These are phyloP conservation scores for Leptopilina syphax DNA, from an alignment of 2,888 invertebrate species.

Conservation along the genomic window DNA sequence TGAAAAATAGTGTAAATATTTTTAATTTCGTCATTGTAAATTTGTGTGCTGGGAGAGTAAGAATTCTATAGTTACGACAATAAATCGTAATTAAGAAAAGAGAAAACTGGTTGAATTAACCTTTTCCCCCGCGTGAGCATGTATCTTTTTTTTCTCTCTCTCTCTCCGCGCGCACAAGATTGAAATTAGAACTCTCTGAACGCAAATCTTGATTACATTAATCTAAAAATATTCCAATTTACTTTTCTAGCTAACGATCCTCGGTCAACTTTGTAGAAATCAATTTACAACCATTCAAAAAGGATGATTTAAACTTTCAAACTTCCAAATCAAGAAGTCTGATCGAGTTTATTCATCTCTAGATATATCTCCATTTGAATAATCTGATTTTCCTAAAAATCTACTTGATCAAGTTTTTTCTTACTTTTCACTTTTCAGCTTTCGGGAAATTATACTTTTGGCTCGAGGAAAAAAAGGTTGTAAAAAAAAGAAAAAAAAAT, in stretches of 20 bases:
- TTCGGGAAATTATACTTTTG: not conserved
- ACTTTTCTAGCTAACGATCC: not conserved
- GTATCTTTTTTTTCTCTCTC: too few species aligned
- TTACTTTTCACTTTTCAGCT: not conserved
- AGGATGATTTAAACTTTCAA: not conserved
- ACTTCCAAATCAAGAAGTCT: not conserved
- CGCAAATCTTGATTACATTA: not conserved
- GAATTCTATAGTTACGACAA: too few species aligned
- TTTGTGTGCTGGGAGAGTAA: too few species aligned
- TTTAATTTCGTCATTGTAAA: too few species aligned
- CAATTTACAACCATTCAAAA: conserved; percentile 1
- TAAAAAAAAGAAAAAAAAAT: conserved; percentile 20
- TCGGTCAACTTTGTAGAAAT: not conserved
- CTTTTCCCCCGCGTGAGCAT: too few species aligned
- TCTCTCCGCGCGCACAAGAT: too few species aligned
- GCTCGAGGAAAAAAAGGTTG: not conserved
- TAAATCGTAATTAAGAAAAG: too few species aligned
- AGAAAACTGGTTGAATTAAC: too few species aligned
- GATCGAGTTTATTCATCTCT: not conserved
- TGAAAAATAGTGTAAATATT: too few species aligned
- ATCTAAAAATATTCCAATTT: conserved; percentile 6
- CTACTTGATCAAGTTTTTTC: not conserved
- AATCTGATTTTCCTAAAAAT: not conserved
- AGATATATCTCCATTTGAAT: not conserved
- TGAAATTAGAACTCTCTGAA: not conserved